phyloP scores from a whole-genome alignment of 2,113 vertebrate species.

The Hoplias malabaricus region DNA sequence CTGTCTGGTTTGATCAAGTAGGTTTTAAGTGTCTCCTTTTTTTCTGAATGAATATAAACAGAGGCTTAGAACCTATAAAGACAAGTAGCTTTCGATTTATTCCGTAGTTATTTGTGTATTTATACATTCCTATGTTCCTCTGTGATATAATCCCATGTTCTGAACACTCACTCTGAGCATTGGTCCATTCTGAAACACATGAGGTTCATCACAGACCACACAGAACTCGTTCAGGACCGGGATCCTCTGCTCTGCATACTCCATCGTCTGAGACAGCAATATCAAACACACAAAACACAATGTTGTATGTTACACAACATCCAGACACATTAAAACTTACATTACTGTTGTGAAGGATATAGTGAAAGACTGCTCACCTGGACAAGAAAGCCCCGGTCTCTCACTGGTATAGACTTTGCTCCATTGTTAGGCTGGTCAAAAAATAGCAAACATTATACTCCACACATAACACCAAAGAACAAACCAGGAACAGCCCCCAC shows the following conservation, averaged over 20 bases:
- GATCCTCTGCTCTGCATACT: constrained; percentile 88
- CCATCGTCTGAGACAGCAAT: constrained; percentile 80
- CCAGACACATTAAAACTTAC: neutral
- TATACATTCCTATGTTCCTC: neutral
- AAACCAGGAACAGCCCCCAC: neutral
- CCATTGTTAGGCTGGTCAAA: constrained; percentile 77
- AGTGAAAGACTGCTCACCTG: constrained; percentile 74
- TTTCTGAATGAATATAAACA: too few species aligned
- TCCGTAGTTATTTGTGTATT: too few species aligned
- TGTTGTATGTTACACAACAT: neutral
- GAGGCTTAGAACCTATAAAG: too few species aligned
- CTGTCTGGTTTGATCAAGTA: too few species aligned
- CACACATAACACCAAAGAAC: neutral
- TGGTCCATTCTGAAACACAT: constrained; percentile 90
- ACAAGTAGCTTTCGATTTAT: too few species aligned
- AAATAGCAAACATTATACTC: constrained; percentile 42
- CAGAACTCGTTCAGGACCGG: constrained; percentile 89
- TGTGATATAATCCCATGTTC: neutral
- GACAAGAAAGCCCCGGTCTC: constrained; percentile 86
- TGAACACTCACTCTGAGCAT: constrained; percentile 84
- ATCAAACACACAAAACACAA: neutral
- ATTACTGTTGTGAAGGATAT: neutral
- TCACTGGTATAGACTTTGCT: constrained; percentile 81
- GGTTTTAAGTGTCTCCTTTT: too few species aligned
- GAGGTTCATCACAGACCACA: constrained; percentile 89